A percentile compares a stretch with the other conserved stretches of the same genome.
These are phyloP conservation scores for Bambusicola thoracicus DNA, from an alignment of 2,113 vertebrate species.

Conservation along the genomic window DNA sequence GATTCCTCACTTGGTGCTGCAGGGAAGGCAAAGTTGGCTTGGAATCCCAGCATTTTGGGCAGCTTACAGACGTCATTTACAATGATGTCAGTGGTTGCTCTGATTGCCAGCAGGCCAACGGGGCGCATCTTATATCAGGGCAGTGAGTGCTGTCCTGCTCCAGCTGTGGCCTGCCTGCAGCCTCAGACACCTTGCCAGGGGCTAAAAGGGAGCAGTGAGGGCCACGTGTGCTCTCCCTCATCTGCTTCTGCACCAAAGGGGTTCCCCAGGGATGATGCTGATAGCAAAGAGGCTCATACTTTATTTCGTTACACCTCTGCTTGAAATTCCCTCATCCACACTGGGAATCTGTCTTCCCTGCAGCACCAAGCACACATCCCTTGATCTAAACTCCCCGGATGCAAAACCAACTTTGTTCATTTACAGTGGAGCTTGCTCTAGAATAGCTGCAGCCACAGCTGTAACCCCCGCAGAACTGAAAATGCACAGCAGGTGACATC, in stretches of 20 bases:
- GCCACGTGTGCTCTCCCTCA: not conserved
- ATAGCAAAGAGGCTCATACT: not conserved
- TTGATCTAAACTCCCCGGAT: not conserved
- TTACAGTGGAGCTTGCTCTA: not conserved
- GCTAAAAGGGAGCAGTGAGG: not conserved
- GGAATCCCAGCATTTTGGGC: not conserved
- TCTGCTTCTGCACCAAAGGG: not conserved
- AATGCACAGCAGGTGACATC: not conserved
- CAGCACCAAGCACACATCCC: not conserved
- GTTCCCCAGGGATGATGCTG: not conserved
- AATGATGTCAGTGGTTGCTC: not conserved
- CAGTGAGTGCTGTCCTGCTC: not conserved
- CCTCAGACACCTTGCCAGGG: fast-evolving
- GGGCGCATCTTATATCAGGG: fast-evolving
- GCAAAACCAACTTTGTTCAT: not conserved
- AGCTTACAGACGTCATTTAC: not conserved
- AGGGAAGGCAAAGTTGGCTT: not conserved
- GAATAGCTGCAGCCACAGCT: not conserved
- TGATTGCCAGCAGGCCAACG: not conserved
- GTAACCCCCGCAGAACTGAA: fast-evolving
- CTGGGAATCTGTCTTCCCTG: not conserved
- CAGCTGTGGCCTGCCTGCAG: not conserved
- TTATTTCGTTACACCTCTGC: not conserved
- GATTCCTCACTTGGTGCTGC: not conserved
- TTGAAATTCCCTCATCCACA: not conserved